phyloP scores from a whole-genome alignment of 1,140 invertebrate species.

The Heliconius nattereri region DNA sequence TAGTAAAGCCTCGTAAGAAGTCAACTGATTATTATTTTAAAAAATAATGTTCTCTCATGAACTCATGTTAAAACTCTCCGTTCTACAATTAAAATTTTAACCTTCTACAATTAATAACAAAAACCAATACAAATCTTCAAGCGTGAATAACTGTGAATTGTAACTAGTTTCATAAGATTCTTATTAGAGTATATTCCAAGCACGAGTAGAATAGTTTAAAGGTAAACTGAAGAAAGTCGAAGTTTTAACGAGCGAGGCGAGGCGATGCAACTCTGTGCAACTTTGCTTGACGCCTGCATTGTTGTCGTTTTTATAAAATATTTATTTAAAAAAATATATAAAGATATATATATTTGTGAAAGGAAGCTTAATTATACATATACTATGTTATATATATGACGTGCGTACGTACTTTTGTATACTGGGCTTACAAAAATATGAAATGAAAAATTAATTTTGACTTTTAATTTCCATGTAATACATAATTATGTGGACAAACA shows the following conservation, averaged over 20 bases:
- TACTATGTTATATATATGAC: neutral
- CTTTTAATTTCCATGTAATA: too few species aligned
- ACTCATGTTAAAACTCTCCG: too few species aligned
- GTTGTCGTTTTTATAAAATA: neutral
- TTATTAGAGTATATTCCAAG: slow-evolving; percentile 33
- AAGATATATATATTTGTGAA: slow-evolving; percentile 2
- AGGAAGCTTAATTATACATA: neutral
- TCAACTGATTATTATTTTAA: too few species aligned
- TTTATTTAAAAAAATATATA: neutral
- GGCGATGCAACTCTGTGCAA: slow-evolving; percentile 34
- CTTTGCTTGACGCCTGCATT: slow-evolving; percentile 15
- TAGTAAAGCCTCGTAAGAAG: too few species aligned
- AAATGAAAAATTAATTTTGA: too few species aligned
- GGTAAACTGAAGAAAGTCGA: slow-evolving; percentile 40
- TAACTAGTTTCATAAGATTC: slow-evolving; percentile 9
- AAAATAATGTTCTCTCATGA: too few species aligned
- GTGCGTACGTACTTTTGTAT: neutral
- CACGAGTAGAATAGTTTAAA: slow-evolving; percentile 39
- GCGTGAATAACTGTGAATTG: too few species aligned
- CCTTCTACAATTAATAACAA: too few species aligned
- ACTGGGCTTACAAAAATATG: too few species aligned
- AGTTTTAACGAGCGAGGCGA: slow-evolving; percentile 48
- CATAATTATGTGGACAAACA: too few species aligned
- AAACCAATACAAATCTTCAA: too few species aligned
- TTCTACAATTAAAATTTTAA: too few species aligned